These are phyloP conservation scores for Plagodis pulveraria DNA, from an alignment of 2,888 invertebrate species.

Conservation along the genomic window DNA sequence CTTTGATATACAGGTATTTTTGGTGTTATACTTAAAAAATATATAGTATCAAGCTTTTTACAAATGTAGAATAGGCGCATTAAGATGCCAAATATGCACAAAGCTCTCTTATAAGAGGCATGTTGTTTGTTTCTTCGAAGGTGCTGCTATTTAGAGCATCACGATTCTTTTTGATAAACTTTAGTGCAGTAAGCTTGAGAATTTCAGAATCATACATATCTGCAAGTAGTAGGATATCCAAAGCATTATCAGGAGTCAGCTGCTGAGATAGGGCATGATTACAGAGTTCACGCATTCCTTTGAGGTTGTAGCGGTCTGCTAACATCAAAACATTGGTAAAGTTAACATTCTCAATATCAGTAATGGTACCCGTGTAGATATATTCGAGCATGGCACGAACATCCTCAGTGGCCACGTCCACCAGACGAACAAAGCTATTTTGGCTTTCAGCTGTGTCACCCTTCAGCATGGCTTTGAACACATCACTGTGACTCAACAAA, in stretches of 20 bases:
- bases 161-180: constrained; percentile 67
- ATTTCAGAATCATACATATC: constrained; percentile 67
- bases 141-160: constrained; percentile 50
- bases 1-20: too few relatives aligned
- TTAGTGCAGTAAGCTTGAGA: constrained; percentile 61
- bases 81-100: constrained; percentile 58
- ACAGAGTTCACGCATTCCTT: constrained; percentile 61
- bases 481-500: constrained; percentile 68
- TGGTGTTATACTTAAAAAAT: too few relatives aligned
- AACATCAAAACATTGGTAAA: constrained; percentile 65
- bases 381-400: constrained; percentile 64
- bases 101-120: constrained; percentile 60
- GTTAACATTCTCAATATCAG: constrained; percentile 59
- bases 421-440: constrained; percentile 65
- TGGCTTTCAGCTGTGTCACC: constrained; percentile 74
- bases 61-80: neutral
- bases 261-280: constrained; percentile 61
- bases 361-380: constrained; percentile 70
- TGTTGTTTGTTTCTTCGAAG: constrained; percentile 66
- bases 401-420: constrained; percentile 68
- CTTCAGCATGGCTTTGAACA: constrained; percentile 77
- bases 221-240: constrained; percentile 65
- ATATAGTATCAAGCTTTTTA: too few relatives aligned
- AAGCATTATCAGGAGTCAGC: constrained; percentile 60
- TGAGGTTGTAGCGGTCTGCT: constrained; percentile 68